Evolutionary conservation across 2,888 invertebrate species (phyloP), one percentile per base, ranked within the genome.

Genomic region (Xylophagus ater): DNA sequence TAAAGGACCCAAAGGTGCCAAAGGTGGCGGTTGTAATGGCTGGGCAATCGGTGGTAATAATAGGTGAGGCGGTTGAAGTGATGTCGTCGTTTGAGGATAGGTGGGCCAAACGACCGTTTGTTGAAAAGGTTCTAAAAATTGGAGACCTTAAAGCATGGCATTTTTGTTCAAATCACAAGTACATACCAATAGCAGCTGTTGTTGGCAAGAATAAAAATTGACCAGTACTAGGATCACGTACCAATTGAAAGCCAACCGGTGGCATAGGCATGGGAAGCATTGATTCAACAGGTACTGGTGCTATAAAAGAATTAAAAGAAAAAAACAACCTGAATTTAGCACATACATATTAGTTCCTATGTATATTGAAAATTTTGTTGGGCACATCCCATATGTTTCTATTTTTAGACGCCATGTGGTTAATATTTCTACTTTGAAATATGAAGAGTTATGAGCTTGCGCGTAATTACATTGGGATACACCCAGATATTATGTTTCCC

Each of bases 181-280:
- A 50, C 59, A 53, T 57, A 72, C 73, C 78, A 56, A 71, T 66
- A 41, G 58, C 51, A 51, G 62, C 61, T 60, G 76, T 73, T 31
- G 82, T 74, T 24, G 86, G 85, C 51, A 87, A 71, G 47, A 87
- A 75, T 47, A 87, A 73, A 44, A 87, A 70, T 51, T 86, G 86
- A 31, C 89, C 88, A 4, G 84, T 83, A 15, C 81, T 73, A 20
- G 88, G 84, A 60, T 90, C 90, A 47, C 89, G 75, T 35, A 86
- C 81, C 55, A 90, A 71, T 66, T 89, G 89, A 65, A 81, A 84
- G 42, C 88, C 88, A 42, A 84, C 78, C 42, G 80, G 83, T 57
- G 69, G 78, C 68, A 65, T 75, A 58, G 70, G 80, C 71, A 76
- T 71, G 47, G 82, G 76, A 55, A 81, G 73, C 71, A 80, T 75